Evolutionary conservation across 2,113 vertebrate genomes (phyloP).

Genomic region (Nerophis lumbriciformis): DNA sequence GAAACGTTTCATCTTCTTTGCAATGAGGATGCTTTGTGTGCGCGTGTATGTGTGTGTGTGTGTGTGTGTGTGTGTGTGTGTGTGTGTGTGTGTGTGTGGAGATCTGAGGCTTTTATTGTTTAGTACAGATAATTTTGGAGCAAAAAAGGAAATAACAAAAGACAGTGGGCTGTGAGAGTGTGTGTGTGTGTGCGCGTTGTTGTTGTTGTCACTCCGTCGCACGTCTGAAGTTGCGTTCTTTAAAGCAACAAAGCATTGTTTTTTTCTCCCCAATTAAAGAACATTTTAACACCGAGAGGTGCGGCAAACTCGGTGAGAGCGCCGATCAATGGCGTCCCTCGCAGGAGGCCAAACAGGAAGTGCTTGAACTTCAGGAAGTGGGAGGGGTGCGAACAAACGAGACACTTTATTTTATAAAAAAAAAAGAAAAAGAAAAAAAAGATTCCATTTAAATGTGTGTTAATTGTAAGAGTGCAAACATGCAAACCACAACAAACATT

Average conservation of each 20-base stretch:
- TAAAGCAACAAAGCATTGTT: conserved; percentile 60
- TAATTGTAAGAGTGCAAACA: conserved; percentile 76
- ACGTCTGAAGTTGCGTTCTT: conserved; percentile 65
- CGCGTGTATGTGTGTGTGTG: not conserved
- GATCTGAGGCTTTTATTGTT: conserved; percentile 67
- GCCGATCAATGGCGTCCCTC: conserved; percentile 47
- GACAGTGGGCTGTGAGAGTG: conserved; percentile 45
- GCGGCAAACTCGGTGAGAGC: conserved; percentile 51
- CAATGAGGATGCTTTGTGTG: conserved; percentile 43
- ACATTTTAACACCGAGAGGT: conserved; percentile 68
- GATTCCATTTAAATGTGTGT: conserved; percentile 72
- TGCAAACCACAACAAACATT: conserved; percentile 81
- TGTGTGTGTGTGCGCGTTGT: conserved; percentile 35
- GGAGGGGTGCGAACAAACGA: not conserved
- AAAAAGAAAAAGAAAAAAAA: conserved; percentile 39
- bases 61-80: not conserved
- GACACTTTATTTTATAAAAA: conserved; percentile 27
- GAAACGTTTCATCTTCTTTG: conserved; percentile 75
- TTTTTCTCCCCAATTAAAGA: conserved; percentile 63
- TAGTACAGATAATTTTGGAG: conserved; percentile 40
- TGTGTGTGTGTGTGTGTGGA: conserved; percentile 15
- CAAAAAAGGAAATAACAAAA: conserved; percentile 62
- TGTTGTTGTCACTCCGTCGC: conserved; percentile 55
- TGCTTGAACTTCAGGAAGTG: conserved; percentile 4
- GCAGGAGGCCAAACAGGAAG: conserved; percentile 2